phyloP scores from a whole-genome alignment of 2,888 invertebrate species.

The Sarcophaga subvicina region DNA sequence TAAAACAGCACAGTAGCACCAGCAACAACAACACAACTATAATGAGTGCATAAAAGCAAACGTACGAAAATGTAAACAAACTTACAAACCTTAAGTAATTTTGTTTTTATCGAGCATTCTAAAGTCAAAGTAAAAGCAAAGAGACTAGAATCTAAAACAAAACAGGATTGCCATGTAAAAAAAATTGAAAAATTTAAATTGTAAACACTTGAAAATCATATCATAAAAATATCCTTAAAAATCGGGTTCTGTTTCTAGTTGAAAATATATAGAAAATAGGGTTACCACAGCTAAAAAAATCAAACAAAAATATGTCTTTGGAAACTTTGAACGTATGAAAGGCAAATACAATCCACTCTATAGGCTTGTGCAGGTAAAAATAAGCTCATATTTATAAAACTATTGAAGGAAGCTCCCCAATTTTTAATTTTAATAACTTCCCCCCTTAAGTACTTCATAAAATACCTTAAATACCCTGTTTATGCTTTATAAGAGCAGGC shows the following conservation, averaged over 20 bases:
- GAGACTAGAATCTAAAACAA: conserved; percentile 26
- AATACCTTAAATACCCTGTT: too few species aligned
- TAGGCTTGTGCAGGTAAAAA: too few species aligned
- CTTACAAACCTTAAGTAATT: conserved; percentile 28
- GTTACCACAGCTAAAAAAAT: too few species aligned
- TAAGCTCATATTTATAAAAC: too few species aligned
- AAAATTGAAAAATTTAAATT: neutral
- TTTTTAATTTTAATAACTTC: too few species aligned
- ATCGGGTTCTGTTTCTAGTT: neutral
- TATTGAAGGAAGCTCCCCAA: too few species aligned
- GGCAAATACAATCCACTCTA: too few species aligned
- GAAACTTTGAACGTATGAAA: too few species aligned
- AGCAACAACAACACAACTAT: conserved; percentile 8
- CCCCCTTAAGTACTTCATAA: too few species aligned
- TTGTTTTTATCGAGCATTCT: conserved; percentile 28
- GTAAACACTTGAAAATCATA: neutral
- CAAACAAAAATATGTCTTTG: too few species aligned
- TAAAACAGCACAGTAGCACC: neutral
- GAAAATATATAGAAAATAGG: too few species aligned
- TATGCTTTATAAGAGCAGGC: too few species aligned
- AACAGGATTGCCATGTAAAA: conserved; percentile 26
- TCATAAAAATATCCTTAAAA: neutral
- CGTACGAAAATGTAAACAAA: conserved; percentile 51
- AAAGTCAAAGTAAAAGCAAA: conserved; percentile 1
- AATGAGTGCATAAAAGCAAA: conserved; percentile 3